A percentile compares a stretch with the other conserved stretches of the same genome.
Evolutionary conservation across 2,113 vertebrate species (phyloP).

Genomic region (Entomyzon cyanotis): DNA sequence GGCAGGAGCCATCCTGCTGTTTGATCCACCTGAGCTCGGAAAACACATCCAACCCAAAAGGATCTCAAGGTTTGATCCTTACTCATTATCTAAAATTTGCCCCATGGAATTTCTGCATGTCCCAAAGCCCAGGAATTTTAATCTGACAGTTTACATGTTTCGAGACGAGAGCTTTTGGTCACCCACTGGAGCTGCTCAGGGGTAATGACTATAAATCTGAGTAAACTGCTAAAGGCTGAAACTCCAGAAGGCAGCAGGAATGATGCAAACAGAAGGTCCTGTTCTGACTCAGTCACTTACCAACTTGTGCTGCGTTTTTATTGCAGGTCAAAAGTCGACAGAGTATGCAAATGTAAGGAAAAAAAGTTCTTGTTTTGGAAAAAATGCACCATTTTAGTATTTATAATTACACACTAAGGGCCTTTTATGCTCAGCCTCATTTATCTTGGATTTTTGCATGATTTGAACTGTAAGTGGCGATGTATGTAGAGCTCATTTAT

Average conservation of each 20-base stretch:
- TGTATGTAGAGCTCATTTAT: constrained; percentile 58
- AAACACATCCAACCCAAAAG: not conserved
- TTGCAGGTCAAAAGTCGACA: constrained; percentile 52
- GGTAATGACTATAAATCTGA: constrained; percentile 22
- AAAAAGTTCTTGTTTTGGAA: constrained; percentile 56
- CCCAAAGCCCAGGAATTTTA: constrained; percentile 8
- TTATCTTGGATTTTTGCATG: constrained; percentile 62
- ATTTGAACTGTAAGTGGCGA: constrained; percentile 42
- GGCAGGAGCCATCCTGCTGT: not conserved
- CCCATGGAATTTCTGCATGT: not conserved
- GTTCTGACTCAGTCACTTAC: constrained; percentile 61
- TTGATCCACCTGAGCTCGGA: not conserved
- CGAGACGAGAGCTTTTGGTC: not conserved
- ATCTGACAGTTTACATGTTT: not conserved
- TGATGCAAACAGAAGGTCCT: constrained; percentile 64
- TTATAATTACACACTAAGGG: constrained; percentile 48
- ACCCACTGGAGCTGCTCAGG: not conserved
- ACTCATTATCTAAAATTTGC: not conserved
- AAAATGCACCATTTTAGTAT: constrained; percentile 52
- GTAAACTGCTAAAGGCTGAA: not conserved
- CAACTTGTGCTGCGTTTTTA: constrained; percentile 57
- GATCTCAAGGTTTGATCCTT: not conserved
- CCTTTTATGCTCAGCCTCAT: constrained; percentile 46
- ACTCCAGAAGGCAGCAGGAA: constrained; percentile 42
- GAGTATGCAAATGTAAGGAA: constrained; percentile 49